A percentile compares a stretch with the other conserved stretches of the same genome.
Conservation (phyloP, 2,113 vertebrate genomes). For the Rhombomys opimus region DNA sequence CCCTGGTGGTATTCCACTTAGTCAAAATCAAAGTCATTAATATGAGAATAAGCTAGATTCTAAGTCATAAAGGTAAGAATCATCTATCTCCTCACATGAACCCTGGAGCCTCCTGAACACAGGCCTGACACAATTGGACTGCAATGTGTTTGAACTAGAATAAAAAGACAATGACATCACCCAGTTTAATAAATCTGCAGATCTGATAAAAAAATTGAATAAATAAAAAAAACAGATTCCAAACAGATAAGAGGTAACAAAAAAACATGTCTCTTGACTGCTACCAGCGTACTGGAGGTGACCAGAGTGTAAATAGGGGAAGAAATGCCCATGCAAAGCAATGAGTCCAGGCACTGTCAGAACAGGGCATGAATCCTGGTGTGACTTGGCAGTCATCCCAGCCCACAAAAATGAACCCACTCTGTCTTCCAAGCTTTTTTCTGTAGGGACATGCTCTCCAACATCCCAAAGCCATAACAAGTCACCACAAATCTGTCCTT, state of each 20-base stretch:
- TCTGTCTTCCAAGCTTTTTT: constrained; percentile 17
- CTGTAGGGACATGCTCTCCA: constrained; percentile 28
- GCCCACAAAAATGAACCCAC: neutral
- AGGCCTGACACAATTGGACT: neutral
- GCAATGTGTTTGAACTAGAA: neutral
- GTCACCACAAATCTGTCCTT: constrained; percentile 43
- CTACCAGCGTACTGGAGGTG: neutral
- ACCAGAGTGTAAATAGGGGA: neutral
- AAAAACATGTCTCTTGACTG: neutral
- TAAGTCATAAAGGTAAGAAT: neutral
- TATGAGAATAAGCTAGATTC: neutral
- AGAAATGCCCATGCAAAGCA: neutral
- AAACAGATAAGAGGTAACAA: neutral
- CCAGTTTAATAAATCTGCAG: neutral
- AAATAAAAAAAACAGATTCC: constrained; percentile 16
- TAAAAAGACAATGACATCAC: neutral
- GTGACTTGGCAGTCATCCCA: neutral
- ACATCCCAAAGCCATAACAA: neutral
- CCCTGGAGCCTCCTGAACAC: neutral
- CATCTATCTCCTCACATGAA: neutral
- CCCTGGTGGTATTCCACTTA: neutral
- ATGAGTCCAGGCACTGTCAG: neutral
- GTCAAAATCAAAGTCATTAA: neutral
- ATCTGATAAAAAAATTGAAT: neutral
- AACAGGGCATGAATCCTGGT: neutral